Percentiles rank a stretch among this genome's conserved stretches.
Conservation (phyloP, 1,140 invertebrate genomes). For the Papilio machaon region DNA sequence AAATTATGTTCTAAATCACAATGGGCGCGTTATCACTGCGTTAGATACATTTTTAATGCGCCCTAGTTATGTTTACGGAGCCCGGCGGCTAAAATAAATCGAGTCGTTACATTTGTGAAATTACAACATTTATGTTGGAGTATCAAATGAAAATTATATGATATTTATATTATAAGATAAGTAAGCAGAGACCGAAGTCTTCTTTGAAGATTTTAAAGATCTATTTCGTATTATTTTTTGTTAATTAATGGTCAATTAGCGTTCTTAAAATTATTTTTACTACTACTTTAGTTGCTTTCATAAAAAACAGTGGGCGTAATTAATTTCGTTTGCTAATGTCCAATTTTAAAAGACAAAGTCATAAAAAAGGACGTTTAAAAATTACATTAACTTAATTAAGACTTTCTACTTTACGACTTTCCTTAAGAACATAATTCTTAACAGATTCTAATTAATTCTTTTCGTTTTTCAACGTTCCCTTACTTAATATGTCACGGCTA, state of each 20-base stretch:
- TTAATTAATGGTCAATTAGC: background rate
- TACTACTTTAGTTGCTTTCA: background rate
- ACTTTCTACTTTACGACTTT: constrained; percentile 17
- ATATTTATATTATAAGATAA: background rate
- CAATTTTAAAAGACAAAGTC: constrained; percentile 9
- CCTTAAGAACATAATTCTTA: constrained; percentile 23
- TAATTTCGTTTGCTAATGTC: constrained; percentile 13
- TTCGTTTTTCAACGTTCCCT: constrained; percentile 1
- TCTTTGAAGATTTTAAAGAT: background rate
- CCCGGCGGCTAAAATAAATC: constrained; percentile 5
- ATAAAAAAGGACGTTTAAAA: constrained; percentile 21
- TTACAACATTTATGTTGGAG: background rate
- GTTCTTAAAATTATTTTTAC: background rate
- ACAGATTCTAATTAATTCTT: constrained; percentile 13
- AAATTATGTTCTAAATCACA: constrained; percentile 17
- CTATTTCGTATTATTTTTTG: background rate
- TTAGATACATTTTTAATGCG: constrained; percentile 15
- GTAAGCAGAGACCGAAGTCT: too few relatives aligned
- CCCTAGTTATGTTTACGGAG: constrained; percentile 13
- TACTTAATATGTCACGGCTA: background rate
- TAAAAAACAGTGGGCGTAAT: constrained; percentile 1
- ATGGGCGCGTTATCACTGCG: background rate
- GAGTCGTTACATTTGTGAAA: constrained; percentile 17
- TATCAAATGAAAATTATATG: background rate
- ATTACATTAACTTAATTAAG: constrained; percentile 29